Percentiles rank a stretch among this genome's conserved stretches.
These are phyloP conservation scores for Salminus brasiliensis DNA, from an alignment of 2,113 vertebrate genomes.

Conservation along the genomic window DNA sequence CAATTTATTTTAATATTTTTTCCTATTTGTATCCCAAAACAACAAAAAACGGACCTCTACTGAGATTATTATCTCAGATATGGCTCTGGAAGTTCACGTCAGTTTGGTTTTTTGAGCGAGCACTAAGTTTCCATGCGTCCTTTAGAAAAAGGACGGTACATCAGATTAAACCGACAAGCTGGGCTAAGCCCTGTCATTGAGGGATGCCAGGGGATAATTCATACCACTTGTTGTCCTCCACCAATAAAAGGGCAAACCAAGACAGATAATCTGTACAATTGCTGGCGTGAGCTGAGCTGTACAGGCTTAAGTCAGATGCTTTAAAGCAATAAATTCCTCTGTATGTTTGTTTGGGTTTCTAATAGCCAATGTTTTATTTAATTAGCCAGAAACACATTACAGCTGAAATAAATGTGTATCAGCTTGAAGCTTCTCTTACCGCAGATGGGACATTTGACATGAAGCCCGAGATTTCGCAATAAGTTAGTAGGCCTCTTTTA, in stretches of 20 bases:
- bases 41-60: background rate
- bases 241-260: constrained; percentile 32
- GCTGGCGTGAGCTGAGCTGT: constrained; percentile 13
- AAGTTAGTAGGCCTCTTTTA: constrained; percentile 7
- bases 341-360: constrained; percentile 52
- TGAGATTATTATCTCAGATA: constrained; percentile 6
- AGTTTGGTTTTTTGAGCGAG: constrained; percentile 22
- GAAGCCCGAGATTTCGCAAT: background rate
- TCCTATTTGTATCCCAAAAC: background rate
- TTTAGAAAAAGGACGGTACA: constrained; percentile 30
- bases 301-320: constrained; percentile 34
- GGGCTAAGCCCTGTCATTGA: constrained; percentile 12
- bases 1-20: background rate
- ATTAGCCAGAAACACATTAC: constrained; percentile 36
- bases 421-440: constrained; percentile 30
- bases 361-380: constrained; percentile 39
- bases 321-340: constrained; percentile 20
- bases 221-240: constrained; percentile 39
- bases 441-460: constrained; percentile 14
- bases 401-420: constrained; percentile 45
- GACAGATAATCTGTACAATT: constrained; percentile 34
- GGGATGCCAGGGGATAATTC: constrained; percentile 39
- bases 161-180: constrained; percentile 25
- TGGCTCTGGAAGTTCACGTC: constrained; percentile 5
- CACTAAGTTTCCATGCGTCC: constrained; percentile 22